Conservation (phyloP, 64 coral and sea anemone genomes). For the Pocillopora verrucosa region DNA sequence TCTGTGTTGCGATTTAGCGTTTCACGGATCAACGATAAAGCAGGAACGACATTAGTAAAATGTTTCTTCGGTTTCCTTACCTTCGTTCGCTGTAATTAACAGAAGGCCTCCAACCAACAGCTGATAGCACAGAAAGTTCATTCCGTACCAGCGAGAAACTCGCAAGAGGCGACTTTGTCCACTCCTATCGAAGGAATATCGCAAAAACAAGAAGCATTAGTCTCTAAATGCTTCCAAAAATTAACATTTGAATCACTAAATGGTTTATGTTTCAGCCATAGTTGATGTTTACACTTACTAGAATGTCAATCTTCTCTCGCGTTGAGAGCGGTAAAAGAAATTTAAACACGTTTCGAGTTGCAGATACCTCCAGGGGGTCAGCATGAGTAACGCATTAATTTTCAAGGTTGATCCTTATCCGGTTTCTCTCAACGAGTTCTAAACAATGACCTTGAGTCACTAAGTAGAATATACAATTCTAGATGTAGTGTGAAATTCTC, state of each 20-base stretch:
- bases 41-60: not conserved
- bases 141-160: not conserved
- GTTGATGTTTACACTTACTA: constrained; percentile 43
- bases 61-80: constrained; percentile 7
- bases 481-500: not conserved
- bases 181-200: not conserved
- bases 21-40: not conserved
- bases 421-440: not conserved
- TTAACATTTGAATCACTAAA: constrained; percentile 27
- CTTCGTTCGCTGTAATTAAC: not conserved
- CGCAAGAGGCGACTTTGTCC: not conserved
- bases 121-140: not conserved
- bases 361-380: not conserved
- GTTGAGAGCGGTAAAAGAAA: not conserved
- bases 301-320: constrained; percentile 36
- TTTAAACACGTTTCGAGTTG: not conserved
- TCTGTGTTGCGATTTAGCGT: not conserved
- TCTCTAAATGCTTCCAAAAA: not conserved
- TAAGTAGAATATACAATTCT: not conserved
- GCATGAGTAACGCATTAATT: constrained; percentile 2
- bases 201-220: not conserved
- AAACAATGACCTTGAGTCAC: not conserved
- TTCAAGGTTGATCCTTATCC: not conserved
- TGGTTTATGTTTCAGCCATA: constrained; percentile 27
- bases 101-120: not conserved